Evolutionary conservation across 2,113 vertebrate genomes (phyloP).

Genomic region (Apteryx owenii): DNA sequence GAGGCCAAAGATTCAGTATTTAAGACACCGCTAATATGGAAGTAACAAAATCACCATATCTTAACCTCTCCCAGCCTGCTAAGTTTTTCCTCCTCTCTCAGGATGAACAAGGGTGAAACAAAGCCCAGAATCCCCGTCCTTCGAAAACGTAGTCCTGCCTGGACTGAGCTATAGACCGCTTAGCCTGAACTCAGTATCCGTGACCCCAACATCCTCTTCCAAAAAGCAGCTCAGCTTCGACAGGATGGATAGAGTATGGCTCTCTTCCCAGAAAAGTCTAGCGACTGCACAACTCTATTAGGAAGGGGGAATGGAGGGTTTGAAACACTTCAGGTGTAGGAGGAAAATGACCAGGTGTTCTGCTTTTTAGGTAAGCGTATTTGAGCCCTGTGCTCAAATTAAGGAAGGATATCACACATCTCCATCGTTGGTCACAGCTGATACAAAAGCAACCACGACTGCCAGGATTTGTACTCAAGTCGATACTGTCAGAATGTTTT

Average conservation of each 20-base stretch:
- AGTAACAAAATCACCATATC: background rate
- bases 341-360: background rate
- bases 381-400: background rate
- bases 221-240: too few relatives aligned
- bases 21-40: background rate
- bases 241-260: background rate
- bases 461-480: background rate
- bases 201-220: too few relatives aligned
- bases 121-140: too few relatives aligned
- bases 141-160: too few relatives aligned
- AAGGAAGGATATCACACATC: background rate
- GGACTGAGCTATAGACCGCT: too few relatives aligned
- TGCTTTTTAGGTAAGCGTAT: background rate
- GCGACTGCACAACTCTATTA: background rate
- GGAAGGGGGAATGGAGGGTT: background rate
- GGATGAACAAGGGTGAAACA: too few relatives aligned
- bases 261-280: background rate
- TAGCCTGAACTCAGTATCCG: too few relatives aligned
- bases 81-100: background rate
- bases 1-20: background rate
- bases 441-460: background rate
- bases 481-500: background rate
- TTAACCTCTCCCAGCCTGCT: background rate
- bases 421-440: background rate
- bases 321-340: background rate